Conservation (phyloP, 53 echinoderm and acorn worm genomes). For the Actinopyga echinites region DNA sequence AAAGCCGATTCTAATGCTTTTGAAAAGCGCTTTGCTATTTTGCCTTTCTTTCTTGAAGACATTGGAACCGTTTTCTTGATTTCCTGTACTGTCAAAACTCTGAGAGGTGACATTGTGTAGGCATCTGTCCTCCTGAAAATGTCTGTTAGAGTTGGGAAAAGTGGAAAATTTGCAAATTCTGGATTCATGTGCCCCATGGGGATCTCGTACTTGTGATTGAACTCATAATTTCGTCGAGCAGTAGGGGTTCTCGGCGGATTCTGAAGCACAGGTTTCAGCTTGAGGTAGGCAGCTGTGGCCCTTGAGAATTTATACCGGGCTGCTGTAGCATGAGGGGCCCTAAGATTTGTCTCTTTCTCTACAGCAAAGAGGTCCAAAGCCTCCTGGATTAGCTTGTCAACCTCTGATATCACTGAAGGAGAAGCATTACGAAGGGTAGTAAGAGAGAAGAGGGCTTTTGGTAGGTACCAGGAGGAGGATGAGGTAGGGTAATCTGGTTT, state of each 20-base stretch:
- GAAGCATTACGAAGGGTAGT: background rate
- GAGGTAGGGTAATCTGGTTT: background rate
- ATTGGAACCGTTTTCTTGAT: background rate
- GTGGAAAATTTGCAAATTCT: constrained; percentile 24
- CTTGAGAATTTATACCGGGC: background rate
- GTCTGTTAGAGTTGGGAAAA: constrained; percentile 21
- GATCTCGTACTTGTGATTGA: constrained; percentile 4
- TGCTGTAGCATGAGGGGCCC: background rate
- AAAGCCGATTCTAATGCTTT: background rate
- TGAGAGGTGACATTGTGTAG: constrained; percentile 1
- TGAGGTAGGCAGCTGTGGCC: constrained; percentile 24
- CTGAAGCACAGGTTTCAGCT: constrained; percentile 13
- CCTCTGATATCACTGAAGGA: background rate
- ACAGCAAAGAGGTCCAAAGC: background rate
- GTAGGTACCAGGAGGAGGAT: background rate
- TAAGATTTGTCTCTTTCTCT: background rate
- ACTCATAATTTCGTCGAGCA: background rate
- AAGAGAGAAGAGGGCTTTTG: background rate
- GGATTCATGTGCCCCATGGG: constrained; percentile 41
- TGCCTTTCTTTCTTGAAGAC: background rate
- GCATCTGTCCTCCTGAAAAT: background rate
- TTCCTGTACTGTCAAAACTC: background rate
- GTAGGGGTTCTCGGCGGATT: constrained; percentile 1
- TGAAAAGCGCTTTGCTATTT: background rate
- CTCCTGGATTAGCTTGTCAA: background rate